Evolutionary conservation across 2,113 vertebrate species (phyloP), one percentile per base, ranked within the genome.

Genomic region (Daboia siamensis): DNA sequence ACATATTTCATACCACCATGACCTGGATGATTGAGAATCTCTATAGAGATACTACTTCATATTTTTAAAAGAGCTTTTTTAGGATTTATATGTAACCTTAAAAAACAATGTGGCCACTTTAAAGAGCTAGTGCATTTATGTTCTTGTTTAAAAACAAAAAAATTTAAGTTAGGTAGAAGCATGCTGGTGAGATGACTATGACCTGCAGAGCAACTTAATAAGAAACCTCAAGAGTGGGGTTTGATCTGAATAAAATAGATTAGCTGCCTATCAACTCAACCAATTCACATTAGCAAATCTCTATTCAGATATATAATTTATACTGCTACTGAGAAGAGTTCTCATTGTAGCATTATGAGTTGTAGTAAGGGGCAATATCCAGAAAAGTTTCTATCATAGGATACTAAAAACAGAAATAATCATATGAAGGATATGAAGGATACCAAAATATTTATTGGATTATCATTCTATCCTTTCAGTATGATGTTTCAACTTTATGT

Each of bases 241-340:
- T 97, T 97, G 97, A 97, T 97, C 96, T 97, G 96, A 97, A 97
- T 97, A 88, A 97, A 97, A 97, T 84, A 97, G 96, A 97, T 96
- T 96, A 97, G 97, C 97, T 95, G 96, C 96, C 94, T 97, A 96
- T 97, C 97, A 98, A 88, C 95, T 93, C 94, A 95, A 94, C 95
- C 96, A 97, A 97, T 98, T 97, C 97, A 97, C 97, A 97, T 95
- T 94, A 96, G 94, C 94, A 87, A 96, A 92, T 92, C 95, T 96
- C 97, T 97, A 97, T 97, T 95, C 96, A 97, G 97, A 93, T 96
- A 95, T 93, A 94, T 96, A 96, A 98, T 96, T 97, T 97, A 97
- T 97, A 94, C 96, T 95, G 92, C 92, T 93, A 87, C 94, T 96
- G 92, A 93, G 95, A 93, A 93, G 91, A 92, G 94, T 93, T 94